phyloP scores from a whole-genome alignment of 2,113 vertebrate genomes.

The Elanoides forficatus region DNA sequence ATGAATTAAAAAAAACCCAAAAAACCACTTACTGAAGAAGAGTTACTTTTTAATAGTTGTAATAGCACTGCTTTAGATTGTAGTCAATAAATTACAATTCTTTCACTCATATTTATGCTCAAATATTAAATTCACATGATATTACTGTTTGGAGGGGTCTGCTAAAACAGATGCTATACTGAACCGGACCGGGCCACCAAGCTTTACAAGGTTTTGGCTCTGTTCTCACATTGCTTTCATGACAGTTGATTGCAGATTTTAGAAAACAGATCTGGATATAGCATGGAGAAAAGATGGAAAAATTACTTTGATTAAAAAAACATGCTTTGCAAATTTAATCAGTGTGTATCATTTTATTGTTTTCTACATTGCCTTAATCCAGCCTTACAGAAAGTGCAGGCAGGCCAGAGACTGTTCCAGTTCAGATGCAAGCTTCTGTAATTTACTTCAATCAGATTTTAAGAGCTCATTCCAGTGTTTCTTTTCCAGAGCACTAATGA shows the following conservation, averaged over 20 bases:
- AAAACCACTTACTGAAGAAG: background rate
- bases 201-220: background rate
- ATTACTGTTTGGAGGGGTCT: background rate
- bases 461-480: background rate
- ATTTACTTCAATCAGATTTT: slow-evolving; percentile 16
- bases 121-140: background rate
- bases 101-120: background rate
- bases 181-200: background rate
- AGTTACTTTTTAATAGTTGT: background rate
- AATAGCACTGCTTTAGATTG: background rate
- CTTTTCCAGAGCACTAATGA: background rate
- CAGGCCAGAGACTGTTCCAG: background rate
- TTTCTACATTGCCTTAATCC: background rate
- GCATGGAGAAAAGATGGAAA: background rate
- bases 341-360: background rate
- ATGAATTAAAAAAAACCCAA: background rate
- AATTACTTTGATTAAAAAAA: background rate
- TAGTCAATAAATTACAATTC: background rate
- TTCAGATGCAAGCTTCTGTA: background rate
- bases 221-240: background rate
- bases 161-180: background rate
- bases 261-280: background rate
- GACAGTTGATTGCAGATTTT: background rate
- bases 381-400: background rate
- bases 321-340: background rate